A percentile compares a stretch with the other conserved stretches of the same genome.
phyloP scores from a whole-genome alignment of 2,888 invertebrate species.

The Drosophila longiperda region DNA sequence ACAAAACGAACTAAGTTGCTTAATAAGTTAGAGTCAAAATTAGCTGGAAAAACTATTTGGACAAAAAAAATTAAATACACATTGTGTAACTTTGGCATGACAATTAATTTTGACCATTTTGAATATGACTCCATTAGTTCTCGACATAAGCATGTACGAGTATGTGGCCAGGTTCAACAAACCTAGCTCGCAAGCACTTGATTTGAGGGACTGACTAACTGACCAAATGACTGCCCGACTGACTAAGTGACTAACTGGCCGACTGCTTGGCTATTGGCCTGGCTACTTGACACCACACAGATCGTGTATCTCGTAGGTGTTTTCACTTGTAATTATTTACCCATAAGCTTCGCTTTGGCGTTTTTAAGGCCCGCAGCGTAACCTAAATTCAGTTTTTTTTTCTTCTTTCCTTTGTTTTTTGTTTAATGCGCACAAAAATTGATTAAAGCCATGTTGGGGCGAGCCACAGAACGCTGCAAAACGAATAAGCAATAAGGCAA shows the following conservation, averaged over 20 bases:
- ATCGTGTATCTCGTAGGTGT: slow-evolving; percentile 72
- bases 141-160: slow-evolving; percentile 7
- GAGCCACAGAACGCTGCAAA: slow-evolving; percentile 31
- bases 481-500: slow-evolving; percentile 70
- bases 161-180: slow-evolving; percentile 54
- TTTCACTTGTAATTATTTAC: slow-evolving; percentile 78
- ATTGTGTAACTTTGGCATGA: slow-evolving; percentile 66
- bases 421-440: slow-evolving; percentile 39
- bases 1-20: slow-evolving; percentile 18
- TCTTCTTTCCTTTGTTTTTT: slow-evolving; percentile 1
- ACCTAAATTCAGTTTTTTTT: slow-evolving; percentile 42
- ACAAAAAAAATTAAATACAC: slow-evolving; percentile 36
- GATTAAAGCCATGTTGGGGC: slow-evolving; percentile 28
- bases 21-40: slow-evolving; percentile 24
- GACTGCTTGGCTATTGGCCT: slow-evolving; percentile 37
- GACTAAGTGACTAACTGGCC: slow-evolving; percentile 20
- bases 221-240: slow-evolving; percentile 15
- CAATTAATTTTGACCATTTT: slow-evolving; percentile 63
- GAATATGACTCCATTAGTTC: slow-evolving; percentile 55
- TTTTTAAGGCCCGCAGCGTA: slow-evolving; percentile 39
- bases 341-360: slow-evolving; percentile 58
- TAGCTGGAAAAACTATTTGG: slow-evolving; percentile 52
- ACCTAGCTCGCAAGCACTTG: slow-evolving; percentile 48
- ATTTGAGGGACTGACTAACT: slow-evolving; percentile 22
- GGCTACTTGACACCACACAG: slow-evolving; percentile 57